Evolutionary conservation across 2,113 vertebrate genomes (phyloP).

Genomic region (Chrysochloris asiatica): DNA sequence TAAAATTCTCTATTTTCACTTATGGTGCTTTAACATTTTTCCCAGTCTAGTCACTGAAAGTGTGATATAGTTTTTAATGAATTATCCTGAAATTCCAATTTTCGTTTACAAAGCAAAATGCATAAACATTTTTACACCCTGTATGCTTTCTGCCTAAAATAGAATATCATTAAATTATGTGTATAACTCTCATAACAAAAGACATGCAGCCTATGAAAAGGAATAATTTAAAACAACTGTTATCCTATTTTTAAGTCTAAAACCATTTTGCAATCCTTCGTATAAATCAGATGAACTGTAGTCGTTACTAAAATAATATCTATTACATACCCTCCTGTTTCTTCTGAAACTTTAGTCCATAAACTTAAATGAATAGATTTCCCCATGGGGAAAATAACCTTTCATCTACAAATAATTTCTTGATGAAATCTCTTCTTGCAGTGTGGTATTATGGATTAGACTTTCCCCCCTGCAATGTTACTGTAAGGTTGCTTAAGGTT

Average conservation of each 20-base stretch:
- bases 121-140: not conserved
- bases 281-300: constrained; percentile 54
- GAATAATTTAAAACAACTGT: constrained; percentile 29
- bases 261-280: constrained; percentile 18
- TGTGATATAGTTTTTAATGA: not conserved
- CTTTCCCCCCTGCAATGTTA: not conserved
- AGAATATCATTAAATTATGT: not conserved
- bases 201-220: constrained; percentile 41
- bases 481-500: constrained; percentile 32
- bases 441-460: constrained; percentile 1
- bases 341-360: not conserved
- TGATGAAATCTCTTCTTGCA: not conserved
- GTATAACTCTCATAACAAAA: constrained; percentile 27
- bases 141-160: not conserved
- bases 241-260: constrained; percentile 35
- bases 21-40: not conserved
- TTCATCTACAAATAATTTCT: not conserved
- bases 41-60: not conserved
- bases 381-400: not conserved
- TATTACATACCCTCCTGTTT: constrained; percentile 2
- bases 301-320: not conserved
- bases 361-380: constrained; percentile 38
- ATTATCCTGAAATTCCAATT: not conserved
- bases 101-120: constrained; percentile 44
- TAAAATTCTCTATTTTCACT: constrained; percentile 38